Percentiles rank a stretch among this genome's conserved stretches.
Conservation (phyloP, 2,113 vertebrate species). For the Gasterosteus aculeatus region DNA sequence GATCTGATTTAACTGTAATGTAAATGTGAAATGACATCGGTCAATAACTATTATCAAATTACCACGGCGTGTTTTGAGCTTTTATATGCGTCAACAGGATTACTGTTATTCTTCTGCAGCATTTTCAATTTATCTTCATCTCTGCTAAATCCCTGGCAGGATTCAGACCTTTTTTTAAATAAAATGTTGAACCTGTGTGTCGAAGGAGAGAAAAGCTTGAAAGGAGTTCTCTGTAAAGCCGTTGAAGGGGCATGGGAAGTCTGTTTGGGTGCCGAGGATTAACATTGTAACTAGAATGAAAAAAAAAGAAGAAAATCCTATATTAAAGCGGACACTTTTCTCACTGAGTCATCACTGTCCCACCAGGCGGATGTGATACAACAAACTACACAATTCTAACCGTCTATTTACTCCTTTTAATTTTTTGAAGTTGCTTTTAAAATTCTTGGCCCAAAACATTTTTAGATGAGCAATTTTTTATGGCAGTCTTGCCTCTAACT, state of each 20-base stretch:
- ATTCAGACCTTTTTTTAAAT: conserved; percentile 46
- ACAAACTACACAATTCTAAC: background rate
- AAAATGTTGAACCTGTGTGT: conserved; percentile 45
- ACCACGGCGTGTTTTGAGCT: background rate
- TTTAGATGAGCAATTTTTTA: conserved; percentile 17
- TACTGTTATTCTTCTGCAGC: conserved; percentile 57
- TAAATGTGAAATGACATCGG: background rate
- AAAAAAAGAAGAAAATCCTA: conserved; percentile 8
- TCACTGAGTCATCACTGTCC: conserved; percentile 51
- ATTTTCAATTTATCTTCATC: conserved; percentile 51
- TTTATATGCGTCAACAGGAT: conserved; percentile 44
- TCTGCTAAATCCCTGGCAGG: conserved; percentile 53
- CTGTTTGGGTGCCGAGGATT: conserved; percentile 69
- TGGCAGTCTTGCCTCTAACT: conserved; percentile 2
- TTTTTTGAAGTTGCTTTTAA: conserved; percentile 24
- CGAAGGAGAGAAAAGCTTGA: conserved; percentile 20
- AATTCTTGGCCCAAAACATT: background rate
- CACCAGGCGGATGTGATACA: conserved; percentile 22
- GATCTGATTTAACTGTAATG: background rate
- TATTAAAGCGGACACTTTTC: conserved; percentile 58
- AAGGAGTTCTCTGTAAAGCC: conserved; percentile 29
- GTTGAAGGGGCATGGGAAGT: conserved; percentile 43
- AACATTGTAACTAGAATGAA: conserved; percentile 42
- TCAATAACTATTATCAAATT: background rate
- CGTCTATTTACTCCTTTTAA: background rate